Conservation (phyloP, 1,140 invertebrate species). For the Colletes latitarsis region DNA sequence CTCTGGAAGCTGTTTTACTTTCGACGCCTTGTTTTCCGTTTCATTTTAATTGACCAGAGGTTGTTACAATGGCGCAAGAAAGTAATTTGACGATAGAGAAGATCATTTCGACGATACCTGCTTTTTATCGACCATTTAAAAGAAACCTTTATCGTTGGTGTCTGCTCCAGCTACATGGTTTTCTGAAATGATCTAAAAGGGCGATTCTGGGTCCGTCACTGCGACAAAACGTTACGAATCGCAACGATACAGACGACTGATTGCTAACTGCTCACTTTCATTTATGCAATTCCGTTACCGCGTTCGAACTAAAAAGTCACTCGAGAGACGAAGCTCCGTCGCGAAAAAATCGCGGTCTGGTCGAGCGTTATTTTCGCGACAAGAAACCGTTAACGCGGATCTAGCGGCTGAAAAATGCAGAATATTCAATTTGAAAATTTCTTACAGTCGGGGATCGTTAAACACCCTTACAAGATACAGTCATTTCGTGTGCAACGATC, state of each 20-base stretch:
- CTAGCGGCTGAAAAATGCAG: too few species aligned
- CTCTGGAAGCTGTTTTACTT: neutral
- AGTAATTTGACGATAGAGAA: neutral
- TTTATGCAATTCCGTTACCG: slow-evolving; percentile 50
- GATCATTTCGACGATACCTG: too few species aligned
- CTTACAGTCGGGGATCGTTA: too few species aligned
- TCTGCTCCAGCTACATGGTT: neutral
- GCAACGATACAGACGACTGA: slow-evolving; percentile 62
- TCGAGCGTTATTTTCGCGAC: too few species aligned
- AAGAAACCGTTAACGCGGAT: too few species aligned
- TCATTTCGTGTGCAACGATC: too few species aligned
- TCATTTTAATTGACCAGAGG: neutral
- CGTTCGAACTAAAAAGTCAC: slow-evolving; percentile 21
- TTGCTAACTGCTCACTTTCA: slow-evolving; percentile 64
- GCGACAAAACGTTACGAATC: slow-evolving; percentile 34
- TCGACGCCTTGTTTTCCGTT: neutral
- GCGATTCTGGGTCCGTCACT: neutral
- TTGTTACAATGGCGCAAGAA: neutral
- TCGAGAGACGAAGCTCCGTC: neutral
- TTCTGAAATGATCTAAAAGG: neutral
- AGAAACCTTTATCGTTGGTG: too few species aligned
- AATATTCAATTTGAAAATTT: too few species aligned
- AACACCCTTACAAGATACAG: too few species aligned
- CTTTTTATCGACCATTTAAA: too few species aligned
- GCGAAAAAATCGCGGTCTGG: neutral